Percentiles rank a stretch among this genome's conserved stretches.
Evolutionary conservation across 1,140 invertebrate species (phyloP).

Genomic region (Melitaea cinxia): DNA sequence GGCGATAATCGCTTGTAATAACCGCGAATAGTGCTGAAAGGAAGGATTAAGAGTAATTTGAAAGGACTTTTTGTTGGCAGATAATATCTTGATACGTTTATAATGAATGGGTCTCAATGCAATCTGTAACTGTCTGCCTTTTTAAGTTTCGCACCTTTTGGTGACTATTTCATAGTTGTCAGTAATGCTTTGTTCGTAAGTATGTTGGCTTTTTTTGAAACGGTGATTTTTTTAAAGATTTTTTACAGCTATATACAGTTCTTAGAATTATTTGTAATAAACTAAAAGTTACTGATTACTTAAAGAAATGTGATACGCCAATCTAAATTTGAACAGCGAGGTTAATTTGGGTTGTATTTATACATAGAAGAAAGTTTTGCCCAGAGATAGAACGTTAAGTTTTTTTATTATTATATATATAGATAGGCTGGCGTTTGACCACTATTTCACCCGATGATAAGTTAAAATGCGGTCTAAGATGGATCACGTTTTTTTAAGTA

Average conservation of each 20-base stretch:
- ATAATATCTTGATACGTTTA: constrained; percentile 79
- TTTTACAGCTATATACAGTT: neutral
- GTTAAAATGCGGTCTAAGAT: no score
- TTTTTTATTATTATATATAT: no score
- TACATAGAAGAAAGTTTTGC: no score
- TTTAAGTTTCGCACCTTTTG: constrained; percentile 71
- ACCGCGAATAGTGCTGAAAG: constrained; percentile 53
- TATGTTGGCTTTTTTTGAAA: neutral
- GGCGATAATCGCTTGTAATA: constrained; percentile 43
- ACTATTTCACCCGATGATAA: no score
- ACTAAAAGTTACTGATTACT: no score
- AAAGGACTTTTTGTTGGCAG: constrained; percentile 66
- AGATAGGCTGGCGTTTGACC: no score
- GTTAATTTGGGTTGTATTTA: no score
- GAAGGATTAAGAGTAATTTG: constrained; percentile 69
- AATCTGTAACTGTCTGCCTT: constrained; percentile 76
- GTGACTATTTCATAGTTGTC: constrained; percentile 49
- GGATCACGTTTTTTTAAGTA: no score
- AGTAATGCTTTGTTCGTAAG: neutral
- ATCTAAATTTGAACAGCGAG: no score
- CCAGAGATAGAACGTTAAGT: no score
- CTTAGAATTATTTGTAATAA: no score
- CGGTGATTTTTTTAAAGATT: neutral
- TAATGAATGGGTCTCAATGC: constrained; percentile 70
- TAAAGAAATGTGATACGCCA: no score